phyloP scores from a whole-genome alignment of 2,113 vertebrate genomes.

The Corvus cornix region DNA sequence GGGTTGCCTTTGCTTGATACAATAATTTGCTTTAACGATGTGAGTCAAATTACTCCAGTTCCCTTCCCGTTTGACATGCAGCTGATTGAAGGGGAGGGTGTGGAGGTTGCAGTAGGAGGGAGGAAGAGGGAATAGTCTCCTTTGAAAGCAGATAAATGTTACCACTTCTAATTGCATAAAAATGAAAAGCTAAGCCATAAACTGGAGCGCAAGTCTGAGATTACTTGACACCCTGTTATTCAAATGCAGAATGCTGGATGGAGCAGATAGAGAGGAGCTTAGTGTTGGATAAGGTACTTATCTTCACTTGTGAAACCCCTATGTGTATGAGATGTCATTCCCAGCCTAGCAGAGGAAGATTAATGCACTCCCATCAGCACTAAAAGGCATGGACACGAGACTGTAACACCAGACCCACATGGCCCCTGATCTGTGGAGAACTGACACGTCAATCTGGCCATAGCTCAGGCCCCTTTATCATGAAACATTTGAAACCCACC shows the following conservation, averaged over 20 bases:
- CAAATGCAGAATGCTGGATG: constrained; percentile 2
- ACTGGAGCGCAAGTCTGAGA: not conserved
- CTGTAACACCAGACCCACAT: not conserved
- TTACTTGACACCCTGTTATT: constrained; percentile 2
- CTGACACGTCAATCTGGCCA: not conserved
- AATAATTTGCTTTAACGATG: not conserved
- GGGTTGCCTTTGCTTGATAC: not conserved
- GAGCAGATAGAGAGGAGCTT: constrained; percentile 21
- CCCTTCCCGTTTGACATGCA: not conserved
- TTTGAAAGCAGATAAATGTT: constrained; percentile 28
- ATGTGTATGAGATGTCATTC: not conserved
- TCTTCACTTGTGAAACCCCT: not conserved
- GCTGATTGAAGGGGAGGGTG: not conserved
- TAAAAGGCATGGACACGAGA: not conserved
- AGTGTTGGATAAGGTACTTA: constrained; percentile 27
- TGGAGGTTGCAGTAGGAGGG: not conserved
- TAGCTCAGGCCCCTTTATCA: not conserved
- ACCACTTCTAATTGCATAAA: constrained; percentile 2
- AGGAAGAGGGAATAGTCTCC: not conserved
- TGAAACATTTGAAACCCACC: not conserved
- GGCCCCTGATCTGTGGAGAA: not conserved
- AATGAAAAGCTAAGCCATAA: constrained; percentile 37
- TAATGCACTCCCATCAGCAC: not conserved
- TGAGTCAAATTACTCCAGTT: not conserved
- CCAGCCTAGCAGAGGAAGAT: not conserved